Evolutionary conservation across 2,888 invertebrate species (phyloP).

Genomic region (Rhaphigaster nebulosa): DNA sequence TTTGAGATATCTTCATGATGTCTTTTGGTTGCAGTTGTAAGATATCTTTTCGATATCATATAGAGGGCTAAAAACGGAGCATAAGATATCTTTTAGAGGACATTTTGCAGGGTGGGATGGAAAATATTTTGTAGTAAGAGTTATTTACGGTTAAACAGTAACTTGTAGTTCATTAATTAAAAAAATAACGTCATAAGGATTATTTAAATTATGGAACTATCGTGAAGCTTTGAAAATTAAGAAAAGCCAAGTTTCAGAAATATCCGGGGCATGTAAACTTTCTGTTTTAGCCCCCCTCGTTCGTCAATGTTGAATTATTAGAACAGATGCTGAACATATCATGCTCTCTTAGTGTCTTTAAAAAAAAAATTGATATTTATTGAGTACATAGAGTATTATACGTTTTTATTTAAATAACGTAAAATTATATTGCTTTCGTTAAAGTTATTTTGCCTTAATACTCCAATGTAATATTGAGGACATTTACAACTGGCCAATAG

Average conservation of each 20-base stretch:
- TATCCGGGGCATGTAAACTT: background rate
- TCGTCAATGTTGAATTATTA: background rate
- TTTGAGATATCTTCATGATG: no score
- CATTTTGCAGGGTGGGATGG: no score
- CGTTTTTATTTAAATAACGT: background rate
- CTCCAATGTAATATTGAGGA: background rate
- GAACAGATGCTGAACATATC: background rate
- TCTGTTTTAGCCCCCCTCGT: background rate
- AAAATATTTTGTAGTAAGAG: no score
- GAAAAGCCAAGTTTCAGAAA: background rate
- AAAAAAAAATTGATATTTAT: background rate
- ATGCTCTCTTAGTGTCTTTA: background rate
- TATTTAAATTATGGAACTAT: background rate
- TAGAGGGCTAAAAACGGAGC: no score
- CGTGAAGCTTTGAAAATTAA: background rate
- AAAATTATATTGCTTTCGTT: background rate
- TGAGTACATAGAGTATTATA: background rate
- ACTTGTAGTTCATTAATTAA: background rate
- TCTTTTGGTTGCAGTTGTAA: no score
- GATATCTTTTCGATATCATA: no score
- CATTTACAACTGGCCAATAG: conserved; percentile 44
- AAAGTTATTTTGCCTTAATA: background rate
- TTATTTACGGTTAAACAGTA: background rate
- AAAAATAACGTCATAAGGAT: background rate
- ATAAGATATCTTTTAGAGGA: no score